Evolutionary conservation across 2,113 vertebrate genomes (phyloP).

Genomic region (Rhizomys pruinosus): DNA sequence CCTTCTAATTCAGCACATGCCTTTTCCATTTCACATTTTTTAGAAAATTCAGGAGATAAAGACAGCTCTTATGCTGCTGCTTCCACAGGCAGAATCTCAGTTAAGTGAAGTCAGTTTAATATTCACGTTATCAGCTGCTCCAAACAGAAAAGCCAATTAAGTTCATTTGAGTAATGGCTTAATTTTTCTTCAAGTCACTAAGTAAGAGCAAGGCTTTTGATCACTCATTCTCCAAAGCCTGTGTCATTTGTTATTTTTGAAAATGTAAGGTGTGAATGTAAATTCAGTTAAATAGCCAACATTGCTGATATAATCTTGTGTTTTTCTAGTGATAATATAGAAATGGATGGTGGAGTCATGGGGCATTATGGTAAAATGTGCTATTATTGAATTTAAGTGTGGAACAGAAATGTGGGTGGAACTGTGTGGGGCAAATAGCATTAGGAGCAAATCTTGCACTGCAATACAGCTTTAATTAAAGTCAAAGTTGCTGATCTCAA

Average conservation of each 20-base stretch:
- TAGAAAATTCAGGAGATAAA: not conserved
- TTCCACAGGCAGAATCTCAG: not conserved
- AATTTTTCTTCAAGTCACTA: conserved; percentile 55
- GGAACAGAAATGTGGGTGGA: not conserved
- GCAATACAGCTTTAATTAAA: not conserved
- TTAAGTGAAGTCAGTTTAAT: not conserved
- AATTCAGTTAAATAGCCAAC: not conserved
- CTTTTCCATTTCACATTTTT: not conserved
- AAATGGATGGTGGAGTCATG: not conserved
- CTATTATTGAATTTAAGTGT: not conserved
- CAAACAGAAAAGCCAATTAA: conserved; percentile 67
- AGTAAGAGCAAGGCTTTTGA: conserved; percentile 39
- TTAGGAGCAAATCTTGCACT: not conserved
- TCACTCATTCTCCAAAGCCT: not conserved
- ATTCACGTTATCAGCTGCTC: conserved; percentile 48
- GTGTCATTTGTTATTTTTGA: conserved; percentile 9
- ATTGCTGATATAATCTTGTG: not conserved
- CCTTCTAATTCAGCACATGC: not conserved
- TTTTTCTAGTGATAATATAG: not conserved
- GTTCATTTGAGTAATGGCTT: conserved; percentile 60
- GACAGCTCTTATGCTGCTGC: fast-evolving
- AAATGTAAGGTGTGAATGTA: not conserved
- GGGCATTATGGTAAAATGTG: not conserved
- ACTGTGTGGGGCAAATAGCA: not conserved
- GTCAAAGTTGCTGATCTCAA: not conserved